Evolutionary conservation across 1,140 invertebrate genomes (phyloP), one percentile per base, ranked within the genome.

Genomic region (Solenopsis invicta): DNA sequence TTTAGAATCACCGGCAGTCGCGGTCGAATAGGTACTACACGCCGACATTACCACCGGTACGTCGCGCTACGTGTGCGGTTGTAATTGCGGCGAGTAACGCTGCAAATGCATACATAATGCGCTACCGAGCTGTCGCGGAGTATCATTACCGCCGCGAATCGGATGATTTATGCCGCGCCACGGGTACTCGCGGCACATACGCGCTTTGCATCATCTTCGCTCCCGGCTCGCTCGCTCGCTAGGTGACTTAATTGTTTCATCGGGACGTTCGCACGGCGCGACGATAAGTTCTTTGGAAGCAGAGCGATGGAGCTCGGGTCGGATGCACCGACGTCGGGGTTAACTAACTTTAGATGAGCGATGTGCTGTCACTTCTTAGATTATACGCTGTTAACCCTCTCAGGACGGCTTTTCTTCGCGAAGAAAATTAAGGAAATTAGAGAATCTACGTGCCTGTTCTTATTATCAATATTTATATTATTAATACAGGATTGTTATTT

Each of bases 1-100:
- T 90, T 90, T 90, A 88, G 89, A 90, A 90, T 90, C 89, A 78
- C 77, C 54, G 75, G n/a, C 52, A 9, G 13, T 21, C 74, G 72
- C 54, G 67, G 37, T 45, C 50, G 6, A 18, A n/a, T n/a, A 41
- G 50, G 77, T 61, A 61, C 10, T 34, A 24, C 66, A 34, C 59
- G 61, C 4, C 9, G 29, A 77, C 54, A 29, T 29, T 56, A 50
- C 76, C 29, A 48, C 84, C 67, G 69, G 2, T 29, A 18, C 50
- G 48, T 50, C 54, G 45, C 56, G 56, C 85, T 54, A 84, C 80
- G 77, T 56, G 69, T 86, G 54, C 71, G 56, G 54, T 88, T 87
- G 74, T 91, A 91, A 91, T 90, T 88, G 89, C 82, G 34, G 37
- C 78, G 34, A 69, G 80, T 75, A 88, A 90, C 52, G 80, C 54